Evolutionary conservation across 2,797 vertebrate species (phyloP), one percentile per base, ranked within the genome.

Genomic region (Hemibagrus guttatus): DNA sequence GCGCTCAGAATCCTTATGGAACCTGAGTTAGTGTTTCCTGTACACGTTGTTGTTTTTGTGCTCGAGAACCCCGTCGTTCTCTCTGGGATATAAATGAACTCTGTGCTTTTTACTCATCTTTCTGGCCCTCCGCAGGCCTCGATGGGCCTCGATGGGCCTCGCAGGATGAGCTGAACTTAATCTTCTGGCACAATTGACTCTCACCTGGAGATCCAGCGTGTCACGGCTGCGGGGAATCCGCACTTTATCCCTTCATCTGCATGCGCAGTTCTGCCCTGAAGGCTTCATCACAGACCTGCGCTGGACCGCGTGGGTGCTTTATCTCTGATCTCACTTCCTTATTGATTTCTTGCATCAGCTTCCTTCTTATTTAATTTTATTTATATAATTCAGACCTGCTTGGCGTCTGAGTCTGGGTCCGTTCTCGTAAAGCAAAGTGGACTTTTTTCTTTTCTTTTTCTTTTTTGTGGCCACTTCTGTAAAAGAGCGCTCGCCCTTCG

Each of bases 181-280:
- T 97, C 95, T 96, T 96, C 96, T 96, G 96, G 95, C 95, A 97
- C 96, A 97, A 97, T 97, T 96, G 95, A 96, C 96, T 96, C 96
- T 95, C 96, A 96, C 95, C 96, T 96, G 96, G 96, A 96, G 85
- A n/a, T 59, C 64, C 61, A 23, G 66, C 95, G 52, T 42, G 81
- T 75, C 52, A 49, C 42, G 23, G 81, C 86, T 78, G 86, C 46
- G n/a, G 58, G 54, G 84, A 56, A n/a, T 61, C 63, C 19, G 7
- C 35, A 14, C 59, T 69, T 71, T 58, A 76, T 81, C 31, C 78
- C 31, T 68, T 23, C 23, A 35, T 83, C 72, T 49, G 61, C 21
- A 68, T 64, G 31, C 2, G 52, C 54, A 39, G 78, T 56, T 56
- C 76, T 66, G 49, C 46, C 76, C 58, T 23, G 26, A 61, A 46